Conservation (phyloP, 2,888 invertebrate genomes). For the Dyspetes luteomarginatus region DNA sequence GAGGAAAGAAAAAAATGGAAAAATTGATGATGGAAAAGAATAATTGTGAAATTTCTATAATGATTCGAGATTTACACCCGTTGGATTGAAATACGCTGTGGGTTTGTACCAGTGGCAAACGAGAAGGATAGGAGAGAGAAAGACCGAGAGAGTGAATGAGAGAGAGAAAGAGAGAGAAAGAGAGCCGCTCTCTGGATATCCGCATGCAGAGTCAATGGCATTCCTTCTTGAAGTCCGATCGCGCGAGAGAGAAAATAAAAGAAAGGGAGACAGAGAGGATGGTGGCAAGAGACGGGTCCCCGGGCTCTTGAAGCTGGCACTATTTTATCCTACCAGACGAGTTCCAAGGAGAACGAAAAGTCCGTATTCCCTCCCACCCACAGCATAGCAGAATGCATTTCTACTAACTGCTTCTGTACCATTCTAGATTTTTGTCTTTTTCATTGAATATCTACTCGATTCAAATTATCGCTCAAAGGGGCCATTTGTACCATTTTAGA, state of each 20-base stretch:
- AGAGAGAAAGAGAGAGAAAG: too few relatives aligned
- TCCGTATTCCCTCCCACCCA: constrained; percentile 6
- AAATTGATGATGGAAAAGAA: too few relatives aligned
- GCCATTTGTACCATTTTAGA: too few relatives aligned
- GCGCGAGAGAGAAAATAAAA: constrained; percentile 43
- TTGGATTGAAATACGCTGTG: constrained; percentile 54
- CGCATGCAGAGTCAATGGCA: constrained; percentile 77
- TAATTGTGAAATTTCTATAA: not conserved
- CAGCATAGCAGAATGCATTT: not conserved
- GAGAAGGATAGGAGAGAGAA: too few relatives aligned
- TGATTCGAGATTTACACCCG: constrained; percentile 69
- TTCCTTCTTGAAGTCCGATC: constrained; percentile 71
- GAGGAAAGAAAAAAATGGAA: too few relatives aligned
- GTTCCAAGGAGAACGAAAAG: constrained; percentile 59
- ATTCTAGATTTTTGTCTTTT: not conserved
- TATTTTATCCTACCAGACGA: constrained; percentile 39
- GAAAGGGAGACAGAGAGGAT: constrained; percentile 27
- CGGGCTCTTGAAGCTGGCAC: not conserved
- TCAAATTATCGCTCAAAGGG: too few relatives aligned
- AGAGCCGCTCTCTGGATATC: constrained; percentile 77
- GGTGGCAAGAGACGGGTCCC: not conserved
- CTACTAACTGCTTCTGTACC: not conserved
- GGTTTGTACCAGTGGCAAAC: constrained; percentile 16
- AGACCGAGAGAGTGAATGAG: too few relatives aligned
- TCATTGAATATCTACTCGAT: not conserved